A percentile compares a stretch with the other conserved stretches of the same genome.
These are phyloP conservation scores for Meriones unguiculatus DNA, from an alignment of 2,113 vertebrate species.

Conservation along the genomic window DNA sequence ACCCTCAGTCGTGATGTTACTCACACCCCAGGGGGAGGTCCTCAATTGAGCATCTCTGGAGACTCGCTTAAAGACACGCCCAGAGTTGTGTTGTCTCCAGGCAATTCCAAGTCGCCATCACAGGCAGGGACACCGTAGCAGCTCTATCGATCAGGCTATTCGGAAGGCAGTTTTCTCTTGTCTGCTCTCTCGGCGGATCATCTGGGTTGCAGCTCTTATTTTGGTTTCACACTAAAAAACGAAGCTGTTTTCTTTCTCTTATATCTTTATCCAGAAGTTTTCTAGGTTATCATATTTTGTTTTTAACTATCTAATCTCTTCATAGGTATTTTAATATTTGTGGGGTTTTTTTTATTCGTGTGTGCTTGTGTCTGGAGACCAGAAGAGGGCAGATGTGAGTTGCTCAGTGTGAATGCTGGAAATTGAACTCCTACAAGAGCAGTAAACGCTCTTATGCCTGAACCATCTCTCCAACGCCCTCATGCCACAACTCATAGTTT, in stretches of 20 bases:
- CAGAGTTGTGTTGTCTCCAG: neutral
- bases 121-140: too few species aligned
- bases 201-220: neutral
- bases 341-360: neutral
- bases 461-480: neutral
- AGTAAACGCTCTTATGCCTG: neutral
- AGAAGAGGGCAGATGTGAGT: neutral
- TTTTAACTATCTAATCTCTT: conserved; percentile 22
- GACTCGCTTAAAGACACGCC: neutral
- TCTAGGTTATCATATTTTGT: neutral
- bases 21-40: neutral
- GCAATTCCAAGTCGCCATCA: neutral
- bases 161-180: too few species aligned
- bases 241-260: neutral
- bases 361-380: neutral
- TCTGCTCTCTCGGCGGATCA: accelerated
- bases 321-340: neutral
- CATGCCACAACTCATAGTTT: conserved; percentile 13
- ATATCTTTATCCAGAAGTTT: neutral
- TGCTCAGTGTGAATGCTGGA: neutral
- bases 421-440: neutral
- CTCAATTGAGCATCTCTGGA: neutral
- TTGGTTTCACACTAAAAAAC: neutral
- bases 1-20: neutral
- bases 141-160: accelerated